A percentile compares a stretch with the other conserved stretches of the same genome.
These are phyloP conservation scores for Pogonus chalceus DNA, from an alignment of 1,140 invertebrate genomes.

Conservation along the genomic window DNA sequence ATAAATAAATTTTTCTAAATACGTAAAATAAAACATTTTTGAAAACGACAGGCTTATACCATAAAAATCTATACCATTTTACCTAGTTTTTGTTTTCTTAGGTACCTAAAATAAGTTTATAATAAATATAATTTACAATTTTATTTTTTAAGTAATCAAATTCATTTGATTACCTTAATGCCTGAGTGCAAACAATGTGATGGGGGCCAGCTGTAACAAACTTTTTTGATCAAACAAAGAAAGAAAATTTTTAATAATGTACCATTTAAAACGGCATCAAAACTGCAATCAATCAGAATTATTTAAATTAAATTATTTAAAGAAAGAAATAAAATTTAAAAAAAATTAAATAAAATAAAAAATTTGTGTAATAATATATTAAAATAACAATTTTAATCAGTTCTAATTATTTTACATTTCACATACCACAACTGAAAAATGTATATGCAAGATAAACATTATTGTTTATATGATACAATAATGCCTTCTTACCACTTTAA, in stretches of 20 bases:
- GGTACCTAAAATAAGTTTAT: too few relatives aligned
- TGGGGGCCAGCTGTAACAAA: slow-evolving; percentile 57
- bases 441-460: background rate
- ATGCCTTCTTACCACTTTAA: background rate
- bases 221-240: slow-evolving; percentile 10
- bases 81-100: too few relatives aligned
- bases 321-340: background rate
- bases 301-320: background rate
- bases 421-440: slow-evolving; percentile 7
- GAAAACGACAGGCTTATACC: background rate
- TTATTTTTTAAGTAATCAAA: too few relatives aligned
- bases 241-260: background rate
- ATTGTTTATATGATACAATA: background rate
- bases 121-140: too few relatives aligned
- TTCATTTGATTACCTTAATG: too few relatives aligned
- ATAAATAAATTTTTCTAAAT: too few relatives aligned
- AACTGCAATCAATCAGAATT: background rate
- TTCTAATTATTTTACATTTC: background rate
- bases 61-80: too few relatives aligned
- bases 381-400: background rate
- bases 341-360: background rate
- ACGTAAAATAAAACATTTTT: too few relatives aligned
- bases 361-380: background rate
- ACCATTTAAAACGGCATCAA: background rate
- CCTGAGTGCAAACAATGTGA: slow-evolving; percentile 79